Conservation (phyloP, 2,113 vertebrate genomes). For the Takifugu bimaculatus region DNA sequence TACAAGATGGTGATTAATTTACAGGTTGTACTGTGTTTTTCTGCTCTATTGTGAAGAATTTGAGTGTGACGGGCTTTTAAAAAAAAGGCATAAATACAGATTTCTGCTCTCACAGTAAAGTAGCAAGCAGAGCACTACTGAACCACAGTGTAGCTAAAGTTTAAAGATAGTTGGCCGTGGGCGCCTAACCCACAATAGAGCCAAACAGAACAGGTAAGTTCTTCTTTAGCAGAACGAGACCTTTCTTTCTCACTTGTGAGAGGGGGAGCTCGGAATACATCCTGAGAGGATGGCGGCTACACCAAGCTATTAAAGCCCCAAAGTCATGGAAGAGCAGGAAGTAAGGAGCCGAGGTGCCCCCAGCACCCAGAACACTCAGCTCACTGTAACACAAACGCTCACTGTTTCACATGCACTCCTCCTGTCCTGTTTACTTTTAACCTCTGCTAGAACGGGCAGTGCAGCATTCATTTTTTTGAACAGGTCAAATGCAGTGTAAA, state of each 20-base stretch:
- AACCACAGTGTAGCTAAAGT: slow-evolving; percentile 10
- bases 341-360: slow-evolving; percentile 29
- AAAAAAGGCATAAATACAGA: background rate
- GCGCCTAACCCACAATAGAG: slow-evolving; percentile 34
- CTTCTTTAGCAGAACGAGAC: slow-evolving; percentile 37
- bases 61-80: too few species aligned
- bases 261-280: slow-evolving; percentile 10
- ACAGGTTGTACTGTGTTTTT: too few species aligned
- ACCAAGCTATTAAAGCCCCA: slow-evolving; percentile 54
- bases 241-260: slow-evolving; percentile 36
- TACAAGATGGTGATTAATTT: too few species aligned
- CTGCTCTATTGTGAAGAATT: too few species aligned
- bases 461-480: too few species aligned
- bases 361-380: slow-evolving; percentile 13
- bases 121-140: background rate
- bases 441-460: background rate
- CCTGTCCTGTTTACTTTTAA: background rate
- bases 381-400: slow-evolving; percentile 11
- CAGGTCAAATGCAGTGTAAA: too few species aligned
- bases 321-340: slow-evolving; percentile 52
- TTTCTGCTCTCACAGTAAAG: background rate
- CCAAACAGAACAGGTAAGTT: slow-evolving; percentile 26
- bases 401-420: background rate
- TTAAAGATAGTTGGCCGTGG: background rate
- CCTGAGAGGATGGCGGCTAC: slow-evolving; percentile 13